Evolutionary conservation across 2,797 vertebrate species (phyloP).

Genomic region (Synaphobranchus kaupii): DNA sequence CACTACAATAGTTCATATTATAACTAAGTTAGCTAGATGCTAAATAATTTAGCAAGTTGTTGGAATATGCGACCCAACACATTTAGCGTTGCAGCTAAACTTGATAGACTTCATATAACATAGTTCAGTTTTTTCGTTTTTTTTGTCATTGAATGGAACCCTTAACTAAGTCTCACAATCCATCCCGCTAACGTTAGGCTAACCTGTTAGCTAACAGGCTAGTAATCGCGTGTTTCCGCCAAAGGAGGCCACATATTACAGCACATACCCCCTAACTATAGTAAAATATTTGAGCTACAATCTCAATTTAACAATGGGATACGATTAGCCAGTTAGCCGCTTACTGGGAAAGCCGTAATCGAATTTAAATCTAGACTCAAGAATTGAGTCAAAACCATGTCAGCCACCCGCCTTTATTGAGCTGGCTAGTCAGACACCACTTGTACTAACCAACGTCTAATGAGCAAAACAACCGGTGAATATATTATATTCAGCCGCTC

Average conservation of each 20-base stretch:
- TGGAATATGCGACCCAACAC: too few relatives aligned
- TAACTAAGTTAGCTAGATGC: too few relatives aligned
- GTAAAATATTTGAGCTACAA: not conserved
- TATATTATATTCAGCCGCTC: not conserved
- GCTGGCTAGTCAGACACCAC: not conserved
- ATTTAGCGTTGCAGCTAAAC: too few relatives aligned
- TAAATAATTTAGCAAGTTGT: too few relatives aligned
- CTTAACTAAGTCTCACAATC: conserved; percentile 44
- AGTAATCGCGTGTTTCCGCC: not conserved
- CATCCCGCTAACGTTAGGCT: conserved; percentile 36
- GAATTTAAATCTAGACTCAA: not conserved
- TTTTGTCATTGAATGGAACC: not conserved
- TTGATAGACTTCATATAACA: too few relatives aligned
- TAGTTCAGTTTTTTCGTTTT: not conserved
- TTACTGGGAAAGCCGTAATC: not conserved
- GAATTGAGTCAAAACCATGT: not conserved
- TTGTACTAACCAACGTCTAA: not conserved
- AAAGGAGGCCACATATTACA: not conserved
- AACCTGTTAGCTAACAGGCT: too few relatives aligned
- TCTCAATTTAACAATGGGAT: not conserved
- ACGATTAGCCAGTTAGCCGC: too few relatives aligned
- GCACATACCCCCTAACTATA: not conserved
- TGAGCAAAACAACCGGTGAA: not conserved
- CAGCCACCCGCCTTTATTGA: not conserved
- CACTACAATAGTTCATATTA: too few relatives aligned